phyloP scores from a whole-genome alignment of 2,888 invertebrate genomes.

The Stictocephala bisonia region DNA sequence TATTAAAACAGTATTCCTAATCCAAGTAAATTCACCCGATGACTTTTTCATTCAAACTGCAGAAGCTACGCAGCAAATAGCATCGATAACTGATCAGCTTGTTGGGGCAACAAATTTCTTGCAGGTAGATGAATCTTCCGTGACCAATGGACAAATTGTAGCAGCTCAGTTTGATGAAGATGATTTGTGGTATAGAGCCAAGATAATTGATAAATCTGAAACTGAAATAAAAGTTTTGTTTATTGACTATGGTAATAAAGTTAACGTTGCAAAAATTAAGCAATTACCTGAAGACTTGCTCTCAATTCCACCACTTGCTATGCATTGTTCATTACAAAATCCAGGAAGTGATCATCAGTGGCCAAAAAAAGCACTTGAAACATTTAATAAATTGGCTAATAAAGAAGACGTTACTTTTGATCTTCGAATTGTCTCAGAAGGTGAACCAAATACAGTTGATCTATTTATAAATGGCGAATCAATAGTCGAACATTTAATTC shows the following conservation, averaged over 20 bases:
- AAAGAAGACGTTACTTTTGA: constrained; percentile 65
- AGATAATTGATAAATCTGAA: constrained; percentile 63
- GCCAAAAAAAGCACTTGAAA: constrained; percentile 71
- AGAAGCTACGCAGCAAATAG: constrained; percentile 68
- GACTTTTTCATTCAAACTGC: constrained; percentile 78
- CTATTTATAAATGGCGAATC: constrained; percentile 39
- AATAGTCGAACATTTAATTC: constrained; percentile 31
- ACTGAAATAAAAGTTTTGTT: constrained; percentile 72
- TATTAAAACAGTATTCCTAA: constrained; percentile 71
- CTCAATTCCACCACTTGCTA: constrained; percentile 70
- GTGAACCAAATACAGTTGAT: constrained; percentile 32
- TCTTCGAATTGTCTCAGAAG: constrained; percentile 23
- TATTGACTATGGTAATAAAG: constrained; percentile 77
- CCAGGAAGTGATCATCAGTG: constrained; percentile 71
- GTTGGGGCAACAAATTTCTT: constrained; percentile 67
- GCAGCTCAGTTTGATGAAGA: constrained; percentile 64
- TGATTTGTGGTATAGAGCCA: constrained; percentile 73
- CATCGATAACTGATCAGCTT: constrained; percentile 71
- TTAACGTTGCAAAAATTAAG: constrained; percentile 71
- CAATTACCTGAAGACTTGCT: constrained; percentile 72
- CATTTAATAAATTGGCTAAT: constrained; percentile 63
- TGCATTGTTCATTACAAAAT: constrained; percentile 72
- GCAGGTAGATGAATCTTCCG: not conserved
- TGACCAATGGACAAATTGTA: constrained; percentile 48
- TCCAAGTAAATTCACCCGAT: constrained; percentile 74